Base-by-base conservation (phyloP, 2,113 vertebrate species). In the Pungitius pungitius region DNA sequence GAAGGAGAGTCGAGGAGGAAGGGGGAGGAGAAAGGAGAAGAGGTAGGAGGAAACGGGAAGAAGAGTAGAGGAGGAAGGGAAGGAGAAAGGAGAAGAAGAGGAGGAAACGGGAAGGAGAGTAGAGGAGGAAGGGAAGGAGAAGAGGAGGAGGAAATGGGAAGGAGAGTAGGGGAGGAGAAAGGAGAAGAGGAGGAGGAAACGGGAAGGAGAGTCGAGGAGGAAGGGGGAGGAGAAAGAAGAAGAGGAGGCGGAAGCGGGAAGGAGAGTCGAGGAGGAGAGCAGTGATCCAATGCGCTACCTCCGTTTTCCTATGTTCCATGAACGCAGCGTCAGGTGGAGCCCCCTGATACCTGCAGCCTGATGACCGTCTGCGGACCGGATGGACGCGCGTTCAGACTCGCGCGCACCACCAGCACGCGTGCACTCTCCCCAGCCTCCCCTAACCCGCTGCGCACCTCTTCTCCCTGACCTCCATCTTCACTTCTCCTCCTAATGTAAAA, bases 281-380 rank as follows among this genome's bases (percentile, higher is more conserved):
- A 3, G 4, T 63, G 33, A 30, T 39, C 74, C 72, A 22, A n/a
- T n/a, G n/a, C 33, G 65, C 64, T 13, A 58, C 11, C 11, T 13
- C 52, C 20, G 30, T 66, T 65, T 65, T 22, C 51, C 49, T 56
- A 8, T 59, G 40, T 47, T 63, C 57, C 62, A 10, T 17, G 0
- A 10, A 49, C 45, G n/a, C 67, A 7, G 13, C 58, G 13, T 42
- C 85, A 84, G 79, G 81, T 80, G 85, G 26, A 49, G 39, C 73
- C 13, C 42, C 4, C 27, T 8, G 75, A 13, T 24, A 66, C 80
- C 77, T 78, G 78, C 71, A 49, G 78, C 58, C 26, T 20, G 47
- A 22, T 35, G 42, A 33, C 59, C 10, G 57, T 15, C 42, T n/a
- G 56, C 10, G 40, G 66, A 35, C 65, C 26, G 35, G 18, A 14